A percentile compares a stretch with the other conserved stretches of the same genome.
These are phyloP conservation scores for Oegoconia quadripuncta DNA, from an alignment of 2,888 invertebrate genomes.

Conservation along the genomic window DNA sequence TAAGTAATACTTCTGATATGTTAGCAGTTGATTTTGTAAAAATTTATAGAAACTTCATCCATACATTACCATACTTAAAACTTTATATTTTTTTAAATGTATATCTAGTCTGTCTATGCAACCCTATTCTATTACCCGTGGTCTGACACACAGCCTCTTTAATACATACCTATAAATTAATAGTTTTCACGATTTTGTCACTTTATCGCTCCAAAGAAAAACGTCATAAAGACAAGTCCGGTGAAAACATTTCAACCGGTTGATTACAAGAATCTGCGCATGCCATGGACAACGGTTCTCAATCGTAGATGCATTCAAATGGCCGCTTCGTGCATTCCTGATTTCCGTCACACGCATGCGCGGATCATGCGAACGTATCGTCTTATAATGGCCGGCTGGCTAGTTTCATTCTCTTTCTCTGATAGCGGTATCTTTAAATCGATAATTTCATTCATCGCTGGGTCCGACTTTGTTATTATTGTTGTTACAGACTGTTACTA, in stretches of 20 bases:
- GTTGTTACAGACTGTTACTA: no score
- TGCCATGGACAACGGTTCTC: neutral
- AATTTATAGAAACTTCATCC: no score
- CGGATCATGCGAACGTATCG: constrained; percentile 5
- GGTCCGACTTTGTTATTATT: neutral
- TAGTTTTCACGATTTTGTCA: neutral
- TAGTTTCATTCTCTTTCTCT: no score
- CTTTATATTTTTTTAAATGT: no score
- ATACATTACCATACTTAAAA: no score
- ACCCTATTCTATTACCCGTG: no score
- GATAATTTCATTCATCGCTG: neutral
- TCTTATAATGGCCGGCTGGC: constrained; percentile 13
- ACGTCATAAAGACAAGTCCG: neutral
- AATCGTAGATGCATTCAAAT: neutral
- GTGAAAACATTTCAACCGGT: neutral
- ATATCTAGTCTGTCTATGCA: no score
- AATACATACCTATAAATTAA: no score
- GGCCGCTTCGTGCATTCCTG: constrained; percentile 5
- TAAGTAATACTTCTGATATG: no score
- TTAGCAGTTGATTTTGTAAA: no score
- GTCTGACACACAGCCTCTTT: no score
- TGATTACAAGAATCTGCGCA: neutral
- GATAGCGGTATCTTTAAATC: neutral
- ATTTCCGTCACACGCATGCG: constrained; percentile 4
- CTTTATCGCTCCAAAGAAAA: neutral